Base-by-base conservation (phyloP, 2,797 vertebrate genomes). In the Emys orbicularis region DNA sequence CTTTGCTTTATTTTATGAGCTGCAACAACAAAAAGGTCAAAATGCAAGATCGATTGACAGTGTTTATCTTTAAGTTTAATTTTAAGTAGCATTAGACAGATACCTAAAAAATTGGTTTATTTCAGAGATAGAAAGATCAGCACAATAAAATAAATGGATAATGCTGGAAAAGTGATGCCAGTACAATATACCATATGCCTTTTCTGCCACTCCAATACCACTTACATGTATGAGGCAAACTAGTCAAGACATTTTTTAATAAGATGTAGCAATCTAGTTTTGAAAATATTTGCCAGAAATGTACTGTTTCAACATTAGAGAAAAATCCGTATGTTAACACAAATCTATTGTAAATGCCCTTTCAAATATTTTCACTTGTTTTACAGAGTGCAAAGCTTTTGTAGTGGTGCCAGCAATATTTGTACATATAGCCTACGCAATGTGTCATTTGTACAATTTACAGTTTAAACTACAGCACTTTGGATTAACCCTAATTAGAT, bases 391-490 rank as follows among this genome's bases (percentile, higher is more conserved):
- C 8, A 12, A 81, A 68, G 2, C 9, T 59, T 76, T 92, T 37
- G 3, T 3, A 79, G 18, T 5, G 72, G 5, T 53, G 25, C 18
- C 87, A 56, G 29, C 44, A 37, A 79, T 16, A 15, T 49, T 77
- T 56, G 12, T 3, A 13, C 7, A 31, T 57, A 84, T 80, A 84
- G 25, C 81, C 2, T 21, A 83, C 0, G 0, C 3, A 84, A 41
- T 31, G 25, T 47, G 68, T 86, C 34, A 27, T 27, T 90, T 1
- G 0, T 7, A 3, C 18, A 74, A 29, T 85, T 81, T 74, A 90
- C 57, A 15, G 41, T 76, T 25, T 76, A 8, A 84, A 23, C 21
- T 56, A 15, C 21, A 87, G 18, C 8, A 79, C 47, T 87, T 61
- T 27, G 19, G 10, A 88, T n/a, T 77, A 92, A 53, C 6, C 10